Percentiles rank a stretch among this genome's conserved stretches.
These are phyloP conservation scores for Macrotus californicus DNA, from an alignment of 2,113 vertebrate genomes.

Conservation along the genomic window DNA sequence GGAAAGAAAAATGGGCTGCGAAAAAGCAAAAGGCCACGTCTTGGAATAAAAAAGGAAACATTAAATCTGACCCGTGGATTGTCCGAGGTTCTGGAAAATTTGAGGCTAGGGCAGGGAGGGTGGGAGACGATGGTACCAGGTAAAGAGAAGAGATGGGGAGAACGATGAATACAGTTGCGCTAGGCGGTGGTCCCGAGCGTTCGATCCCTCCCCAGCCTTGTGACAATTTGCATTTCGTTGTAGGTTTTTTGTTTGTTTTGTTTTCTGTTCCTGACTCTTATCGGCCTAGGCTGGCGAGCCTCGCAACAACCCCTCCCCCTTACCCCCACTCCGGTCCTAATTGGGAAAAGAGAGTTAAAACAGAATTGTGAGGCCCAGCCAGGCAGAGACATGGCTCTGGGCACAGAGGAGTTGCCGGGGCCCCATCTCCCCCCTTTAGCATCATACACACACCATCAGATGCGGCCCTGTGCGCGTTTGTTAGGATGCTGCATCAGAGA, in stretches of 20 bases:
- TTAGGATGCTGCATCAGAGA: neutral
- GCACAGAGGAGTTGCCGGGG: neutral
- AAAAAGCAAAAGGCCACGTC: neutral
- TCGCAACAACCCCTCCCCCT: no score
- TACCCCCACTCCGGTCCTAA: no score
- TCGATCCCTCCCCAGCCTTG: neutral
- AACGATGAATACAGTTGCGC: neutral
- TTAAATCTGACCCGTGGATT: neutral
- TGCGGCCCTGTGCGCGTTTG: neutral
- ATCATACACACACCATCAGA: neutral
- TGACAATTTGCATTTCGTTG: neutral
- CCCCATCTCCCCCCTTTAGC: no score
- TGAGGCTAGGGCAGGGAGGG: neutral
- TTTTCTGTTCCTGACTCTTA: neutral
- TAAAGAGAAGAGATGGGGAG: neutral
- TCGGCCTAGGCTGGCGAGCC: neutral
- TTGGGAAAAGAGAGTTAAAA: neutral
- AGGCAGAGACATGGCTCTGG: neutral
- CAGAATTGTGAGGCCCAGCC: neutral
- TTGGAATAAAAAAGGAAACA: neutral
- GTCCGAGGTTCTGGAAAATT: neutral
- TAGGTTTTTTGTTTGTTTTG: neutral
- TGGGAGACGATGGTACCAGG: neutral
- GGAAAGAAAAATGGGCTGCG: slow-evolving; percentile 15
- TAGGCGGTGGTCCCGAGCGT: neutral